Evolutionary conservation across 2,888 invertebrate species (phyloP), one percentile per base, ranked within the genome.

Genomic region (Hofmannophila pseudospretella): DNA sequence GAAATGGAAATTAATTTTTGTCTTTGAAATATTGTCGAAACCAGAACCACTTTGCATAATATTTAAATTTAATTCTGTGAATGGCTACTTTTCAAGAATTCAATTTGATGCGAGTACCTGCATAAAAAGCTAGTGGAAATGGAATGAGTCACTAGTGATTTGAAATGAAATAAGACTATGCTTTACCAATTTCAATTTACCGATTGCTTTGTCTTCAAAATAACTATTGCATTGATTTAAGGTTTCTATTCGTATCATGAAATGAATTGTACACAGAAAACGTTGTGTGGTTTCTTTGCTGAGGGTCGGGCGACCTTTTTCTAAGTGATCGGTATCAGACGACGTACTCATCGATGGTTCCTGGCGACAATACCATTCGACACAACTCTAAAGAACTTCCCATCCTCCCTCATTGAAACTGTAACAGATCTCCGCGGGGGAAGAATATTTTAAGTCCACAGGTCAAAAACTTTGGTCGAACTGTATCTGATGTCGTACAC

Each of bases 131-230:
- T 55, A 62, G 62, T 53, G 56, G 58, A 57, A 61, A 66, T 50
- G 54, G 58, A 77, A 78, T 75, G 75, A 78, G 75, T 78, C 77
- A 78, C 76, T 66, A 68, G 64, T 67, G 67, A 74, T 74, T 78
- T 73, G 60, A 74, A 74, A 74, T 66, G 60, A 67, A 73, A 75
- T 72, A 70, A 70, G 62, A 62, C 35, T 60, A 56, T 51, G 48
- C 47, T 16, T 40, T 41, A 43, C 58, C 45, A 59, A 42, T 47
- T 54, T 55, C 47, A 44, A 32, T 44, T 45, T 56, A 39, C 38
- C 36, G 30, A 4, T 10, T 12, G 26, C 16, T 34, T 13, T 34
- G 37, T 37, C 30, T 40, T 22, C 32, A 12, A 39, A 36, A 36
- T 23, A 49, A 41, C 43, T 62, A 58, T 50, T 26, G 22, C 23